Evolutionary conservation across 2,113 vertebrate species (phyloP), one percentile per base, ranked within the genome.

Genomic region (Aplodontia rufa): DNA sequence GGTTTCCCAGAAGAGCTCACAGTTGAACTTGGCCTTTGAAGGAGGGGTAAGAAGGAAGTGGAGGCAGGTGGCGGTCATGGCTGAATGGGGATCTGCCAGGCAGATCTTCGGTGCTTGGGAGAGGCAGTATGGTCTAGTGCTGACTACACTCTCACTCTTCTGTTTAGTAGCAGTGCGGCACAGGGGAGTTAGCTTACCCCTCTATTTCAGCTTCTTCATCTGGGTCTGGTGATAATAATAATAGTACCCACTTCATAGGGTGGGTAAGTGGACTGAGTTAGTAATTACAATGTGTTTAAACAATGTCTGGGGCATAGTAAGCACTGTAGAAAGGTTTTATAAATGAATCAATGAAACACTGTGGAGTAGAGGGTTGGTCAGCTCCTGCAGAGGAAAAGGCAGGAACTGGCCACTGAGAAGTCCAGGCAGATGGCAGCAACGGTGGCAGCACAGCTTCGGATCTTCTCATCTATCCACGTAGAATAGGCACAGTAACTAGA

Each of bases 21-120:
- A 30, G 45, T 86, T 88, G 71, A 49, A 51, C 58, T 69, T 62
- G 24, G 32, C 35, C 68, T 79, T 47, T n/a, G 64, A 90, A 69
- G 42, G 69, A 16, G 17, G 42, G 35, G 19, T 26, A 12, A 30
- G 26, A 5, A 64, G 42, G 32, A 51, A 20, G 19, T 19, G 42
- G 35, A 42, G 51, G 6, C 30, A 51, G 24, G 0, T 7, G 40
- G 42, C 1, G 10, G 42, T 24, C 14, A 5, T 6, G 6, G n/a
- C 11, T 45, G 58, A 93, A 11, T 49, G 62, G 20, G 35, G 60
- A 1, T 45, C 66, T n/a, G 1, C 42, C 35, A 58, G 28, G 22
- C 74, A 28, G 92, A 17, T 6, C 32, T 10, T 0, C 2, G 6
- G 2, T 7, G 24, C 37, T 14, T 32, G 0, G 1, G 86, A 62